Conservation (phyloP, 2,113 vertebrate genomes). For the Microcebus murinus region DNA sequence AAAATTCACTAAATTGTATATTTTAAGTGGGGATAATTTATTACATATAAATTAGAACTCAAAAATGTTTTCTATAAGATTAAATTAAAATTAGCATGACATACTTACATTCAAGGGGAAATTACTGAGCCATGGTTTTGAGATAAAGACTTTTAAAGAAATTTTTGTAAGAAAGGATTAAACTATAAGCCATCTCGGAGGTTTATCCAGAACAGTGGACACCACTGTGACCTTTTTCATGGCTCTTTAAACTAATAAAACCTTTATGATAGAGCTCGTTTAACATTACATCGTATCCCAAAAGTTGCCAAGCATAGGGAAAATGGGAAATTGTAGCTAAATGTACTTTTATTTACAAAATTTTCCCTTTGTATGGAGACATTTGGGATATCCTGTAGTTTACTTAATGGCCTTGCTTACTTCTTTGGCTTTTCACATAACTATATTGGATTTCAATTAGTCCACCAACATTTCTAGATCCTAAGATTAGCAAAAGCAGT, state of each 20-base stretch:
- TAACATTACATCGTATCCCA: background rate
- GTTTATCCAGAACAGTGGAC: background rate
- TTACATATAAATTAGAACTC: background rate
- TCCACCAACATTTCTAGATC: background rate
- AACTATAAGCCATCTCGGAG: background rate
- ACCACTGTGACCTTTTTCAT: background rate
- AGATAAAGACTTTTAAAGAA: background rate
- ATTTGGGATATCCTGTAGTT: background rate
- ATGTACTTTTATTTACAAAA: too few species aligned
- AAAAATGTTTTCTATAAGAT: background rate
- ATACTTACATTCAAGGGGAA: background rate
- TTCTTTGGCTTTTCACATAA: background rate
- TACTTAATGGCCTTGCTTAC: background rate
- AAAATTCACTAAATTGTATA: background rate
- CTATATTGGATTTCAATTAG: background rate
- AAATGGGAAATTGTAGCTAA: too few species aligned
- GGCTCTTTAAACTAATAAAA: background rate
- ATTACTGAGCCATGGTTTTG: background rate
- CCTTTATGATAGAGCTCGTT: background rate
- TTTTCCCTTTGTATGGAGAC: too few species aligned
- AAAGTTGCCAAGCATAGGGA: too few species aligned
- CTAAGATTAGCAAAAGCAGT: background rate
- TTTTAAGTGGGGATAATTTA: background rate
- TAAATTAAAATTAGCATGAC: background rate
- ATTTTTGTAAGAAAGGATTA: background rate